These are phyloP conservation scores for Tethea ocularis DNA, from an alignment of 2,888 invertebrate genomes.

Conservation along the genomic window DNA sequence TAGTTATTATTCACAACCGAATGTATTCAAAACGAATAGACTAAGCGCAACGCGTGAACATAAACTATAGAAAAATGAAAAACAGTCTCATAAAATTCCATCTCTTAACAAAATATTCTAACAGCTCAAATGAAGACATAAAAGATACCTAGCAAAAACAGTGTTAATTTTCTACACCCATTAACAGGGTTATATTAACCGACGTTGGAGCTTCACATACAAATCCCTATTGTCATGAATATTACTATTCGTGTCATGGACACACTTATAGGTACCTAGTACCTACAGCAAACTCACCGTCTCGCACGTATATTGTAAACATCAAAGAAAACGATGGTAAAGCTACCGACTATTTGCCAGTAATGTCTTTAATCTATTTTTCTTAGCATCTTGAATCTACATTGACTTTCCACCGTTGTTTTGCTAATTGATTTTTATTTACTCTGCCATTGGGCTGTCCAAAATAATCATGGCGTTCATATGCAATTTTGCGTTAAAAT, in stretches of 20 bases:
- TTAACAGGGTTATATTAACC: constrained; percentile 64
- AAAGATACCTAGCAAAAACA: constrained; percentile 49
- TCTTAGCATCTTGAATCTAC: constrained; percentile 16
- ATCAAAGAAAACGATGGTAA: constrained; percentile 48
- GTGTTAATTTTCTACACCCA: constrained; percentile 67
- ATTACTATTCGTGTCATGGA: constrained; percentile 59
- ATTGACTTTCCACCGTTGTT: neutral
- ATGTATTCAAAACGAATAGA: neutral
- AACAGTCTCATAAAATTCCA: neutral
- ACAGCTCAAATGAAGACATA: constrained; percentile 63
- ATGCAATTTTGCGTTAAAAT: constrained; percentile 1
- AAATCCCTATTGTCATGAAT: constrained; percentile 56
- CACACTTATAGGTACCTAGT: constrained; percentile 35
- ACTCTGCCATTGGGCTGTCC: neutral
- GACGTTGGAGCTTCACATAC: constrained; percentile 52
- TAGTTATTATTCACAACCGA: constrained; percentile 3
- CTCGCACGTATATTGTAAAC: constrained; percentile 58
- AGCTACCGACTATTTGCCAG: constrained; percentile 40
- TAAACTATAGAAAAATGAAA: neutral
- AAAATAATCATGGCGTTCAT: neutral
- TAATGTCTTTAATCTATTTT: constrained; percentile 29
- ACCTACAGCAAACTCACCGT: constrained; percentile 31
- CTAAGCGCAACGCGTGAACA: neutral
- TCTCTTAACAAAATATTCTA: neutral
- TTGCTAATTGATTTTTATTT: constrained; percentile 5